These are phyloP conservation scores for Junonia oenone DNA, from an alignment of 2,888 invertebrate genomes.

Conservation along the genomic window DNA sequence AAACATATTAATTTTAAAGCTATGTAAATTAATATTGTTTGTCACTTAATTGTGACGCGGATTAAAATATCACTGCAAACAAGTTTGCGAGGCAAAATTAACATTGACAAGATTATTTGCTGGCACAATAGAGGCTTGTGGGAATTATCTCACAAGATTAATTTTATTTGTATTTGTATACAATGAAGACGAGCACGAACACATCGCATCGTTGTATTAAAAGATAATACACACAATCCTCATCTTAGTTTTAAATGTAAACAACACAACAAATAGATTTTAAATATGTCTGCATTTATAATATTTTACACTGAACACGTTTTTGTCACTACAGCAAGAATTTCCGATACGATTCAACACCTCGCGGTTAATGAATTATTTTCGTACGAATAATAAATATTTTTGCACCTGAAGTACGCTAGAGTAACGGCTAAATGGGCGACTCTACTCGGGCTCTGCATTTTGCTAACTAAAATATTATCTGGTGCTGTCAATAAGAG, in stretches of 20 bases:
- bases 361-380: neutral
- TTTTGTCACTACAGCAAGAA: neutral
- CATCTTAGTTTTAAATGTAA: too few species aligned
- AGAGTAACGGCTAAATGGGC: slow-evolving; percentile 53
- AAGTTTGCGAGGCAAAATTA: neutral
- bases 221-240: neutral
- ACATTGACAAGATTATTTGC: neutral
- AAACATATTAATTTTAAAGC: neutral
- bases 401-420: slow-evolving; percentile 54
- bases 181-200: too few species aligned
- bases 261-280: too few species aligned
- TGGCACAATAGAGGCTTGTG: slow-evolving; percentile 1
- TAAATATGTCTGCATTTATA: too few species aligned
- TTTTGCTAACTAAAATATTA: slow-evolving; percentile 61
- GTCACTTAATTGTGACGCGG: slow-evolving; percentile 9
- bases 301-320: neutral
- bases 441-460: slow-evolving; percentile 69
- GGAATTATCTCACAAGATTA: neutral
- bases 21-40: neutral
- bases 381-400: neutral
- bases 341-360: neutral
- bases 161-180: neutral
- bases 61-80: slow-evolving; percentile 1
- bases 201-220: neutral
- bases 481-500: slow-evolving; percentile 43